Evolutionary conservation across 2,888 invertebrate genomes (phyloP).

Genomic region (Melangyna quadrimaculata): DNA sequence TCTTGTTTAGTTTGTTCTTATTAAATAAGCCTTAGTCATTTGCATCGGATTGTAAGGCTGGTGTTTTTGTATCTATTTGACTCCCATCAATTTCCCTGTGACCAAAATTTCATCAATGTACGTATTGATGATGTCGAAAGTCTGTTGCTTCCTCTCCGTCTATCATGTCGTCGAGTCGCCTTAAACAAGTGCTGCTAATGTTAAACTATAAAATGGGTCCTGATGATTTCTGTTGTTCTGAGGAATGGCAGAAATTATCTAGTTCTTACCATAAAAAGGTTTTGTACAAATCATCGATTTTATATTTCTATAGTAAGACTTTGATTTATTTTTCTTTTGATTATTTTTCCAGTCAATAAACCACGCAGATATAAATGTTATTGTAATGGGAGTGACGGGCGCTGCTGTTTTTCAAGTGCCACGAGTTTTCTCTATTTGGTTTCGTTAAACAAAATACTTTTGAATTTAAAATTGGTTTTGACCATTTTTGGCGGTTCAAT

Average conservation of each 20-base stretch:
- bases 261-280: constrained; percentile 9
- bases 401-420: background rate
- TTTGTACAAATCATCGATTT: background rate
- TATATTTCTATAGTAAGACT: background rate
- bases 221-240: background rate
- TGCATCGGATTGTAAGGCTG: too few species aligned
- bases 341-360: background rate
- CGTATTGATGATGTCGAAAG: too few species aligned
- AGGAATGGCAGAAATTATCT: background rate
- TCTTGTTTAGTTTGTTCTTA: too few species aligned
- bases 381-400: background rate
- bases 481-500: background rate
- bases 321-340: background rate
- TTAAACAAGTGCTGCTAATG: background rate
- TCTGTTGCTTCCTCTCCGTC: too few species aligned
- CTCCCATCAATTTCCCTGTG: too few species aligned
- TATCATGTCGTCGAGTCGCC: too few species aligned
- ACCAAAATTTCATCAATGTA: too few species aligned
- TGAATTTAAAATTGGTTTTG: background rate
- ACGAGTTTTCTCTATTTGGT: background rate
- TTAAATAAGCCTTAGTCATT: too few species aligned
- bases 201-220: background rate
- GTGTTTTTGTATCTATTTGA: too few species aligned
- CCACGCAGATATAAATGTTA: background rate
- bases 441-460: background rate